Conservation (phyloP, 2,888 invertebrate genomes). For the Poecilobothrus nobilitatus region DNA sequence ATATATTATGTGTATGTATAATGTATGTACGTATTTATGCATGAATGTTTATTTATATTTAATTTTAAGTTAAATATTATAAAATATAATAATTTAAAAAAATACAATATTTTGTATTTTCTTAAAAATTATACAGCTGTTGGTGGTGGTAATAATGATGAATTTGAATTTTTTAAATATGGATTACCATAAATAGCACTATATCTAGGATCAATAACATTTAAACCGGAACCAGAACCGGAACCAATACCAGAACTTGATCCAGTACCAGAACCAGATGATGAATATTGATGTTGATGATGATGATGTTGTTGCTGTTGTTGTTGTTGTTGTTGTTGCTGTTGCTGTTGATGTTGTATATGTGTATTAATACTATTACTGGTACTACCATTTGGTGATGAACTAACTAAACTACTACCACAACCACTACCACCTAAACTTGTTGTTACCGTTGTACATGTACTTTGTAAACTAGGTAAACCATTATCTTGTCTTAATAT, state of each 20-base stretch:
- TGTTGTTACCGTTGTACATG: slow-evolving; percentile 23
- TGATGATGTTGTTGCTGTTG: not conserved
- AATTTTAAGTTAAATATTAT: not conserved
- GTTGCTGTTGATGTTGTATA: not conserved
- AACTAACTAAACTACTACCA: slow-evolving; percentile 37
- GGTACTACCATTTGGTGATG: slow-evolving; percentile 43
- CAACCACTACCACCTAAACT: slow-evolving; percentile 10
- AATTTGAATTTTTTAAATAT: slow-evolving; percentile 64
- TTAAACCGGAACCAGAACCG: slow-evolving; percentile 40
- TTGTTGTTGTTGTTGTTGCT: not conserved
- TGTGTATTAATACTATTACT: slow-evolving; percentile 41
- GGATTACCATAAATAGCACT: slow-evolving; percentile 87
- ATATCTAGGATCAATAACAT: slow-evolving; percentile 62
- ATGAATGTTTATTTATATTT: not conserved
- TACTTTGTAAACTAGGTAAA: slow-evolving; percentile 38
- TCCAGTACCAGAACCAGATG: slow-evolving; percentile 43
- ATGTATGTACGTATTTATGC: not conserved
- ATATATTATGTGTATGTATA: too few relatives aligned
- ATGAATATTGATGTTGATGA: slow-evolving; percentile 26
- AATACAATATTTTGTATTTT: not conserved
- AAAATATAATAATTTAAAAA: not conserved
- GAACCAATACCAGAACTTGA: slow-evolving; percentile 33
- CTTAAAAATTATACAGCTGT: slow-evolving; percentile 30
- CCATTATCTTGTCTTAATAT: slow-evolving; percentile 42
- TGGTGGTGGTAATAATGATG: slow-evolving; percentile 46